Conservation (phyloP, 1,140 invertebrate genomes). For the Capitella teleta region DNA sequence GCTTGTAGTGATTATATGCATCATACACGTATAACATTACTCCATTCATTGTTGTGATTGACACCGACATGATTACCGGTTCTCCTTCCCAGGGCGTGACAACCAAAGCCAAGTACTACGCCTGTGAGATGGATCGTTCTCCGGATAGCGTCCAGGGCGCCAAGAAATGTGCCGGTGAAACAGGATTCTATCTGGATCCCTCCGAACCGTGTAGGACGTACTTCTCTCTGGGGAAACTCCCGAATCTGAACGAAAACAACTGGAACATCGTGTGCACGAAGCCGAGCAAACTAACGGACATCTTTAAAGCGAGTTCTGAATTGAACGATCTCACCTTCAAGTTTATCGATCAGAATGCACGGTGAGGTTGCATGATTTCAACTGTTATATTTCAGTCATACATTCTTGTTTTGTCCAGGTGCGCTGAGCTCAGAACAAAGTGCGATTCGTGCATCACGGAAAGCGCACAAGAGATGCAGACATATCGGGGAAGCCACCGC, state of each 20-base stretch:
- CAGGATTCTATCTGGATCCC: constrained; percentile 15
- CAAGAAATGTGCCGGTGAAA: constrained; percentile 8
- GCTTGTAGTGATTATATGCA: neutral
- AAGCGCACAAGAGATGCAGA: constrained; percentile 10
- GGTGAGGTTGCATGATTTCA: constrained; percentile 3
- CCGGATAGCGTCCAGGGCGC: neutral
- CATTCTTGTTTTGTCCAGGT: constrained; percentile 7
- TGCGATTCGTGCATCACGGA: constrained; percentile 7
- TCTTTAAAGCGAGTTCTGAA: constrained; percentile 9
- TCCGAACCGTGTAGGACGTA: constrained; percentile 9
- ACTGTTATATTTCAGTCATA: too few relatives aligned
- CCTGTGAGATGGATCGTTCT: neutral
- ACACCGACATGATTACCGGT: neutral
- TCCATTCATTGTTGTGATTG: neutral
- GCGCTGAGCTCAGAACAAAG: constrained; percentile 3
- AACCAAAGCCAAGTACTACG: constrained; percentile 11
- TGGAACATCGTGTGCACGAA: constrained; percentile 7
- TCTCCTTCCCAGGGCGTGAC: constrained; percentile 9
- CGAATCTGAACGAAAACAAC: constrained; percentile 1
- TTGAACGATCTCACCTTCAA: constrained; percentile 8
- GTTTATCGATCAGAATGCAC: constrained; percentile 6
- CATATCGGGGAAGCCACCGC: constrained; percentile 9
- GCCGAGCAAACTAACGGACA: constrained; percentile 7
- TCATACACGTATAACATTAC: neutral
- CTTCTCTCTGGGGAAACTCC: constrained; percentile 7